Conservation (phyloP, 2,797 vertebrate genomes). For the Enoplosus armatus region DNA sequence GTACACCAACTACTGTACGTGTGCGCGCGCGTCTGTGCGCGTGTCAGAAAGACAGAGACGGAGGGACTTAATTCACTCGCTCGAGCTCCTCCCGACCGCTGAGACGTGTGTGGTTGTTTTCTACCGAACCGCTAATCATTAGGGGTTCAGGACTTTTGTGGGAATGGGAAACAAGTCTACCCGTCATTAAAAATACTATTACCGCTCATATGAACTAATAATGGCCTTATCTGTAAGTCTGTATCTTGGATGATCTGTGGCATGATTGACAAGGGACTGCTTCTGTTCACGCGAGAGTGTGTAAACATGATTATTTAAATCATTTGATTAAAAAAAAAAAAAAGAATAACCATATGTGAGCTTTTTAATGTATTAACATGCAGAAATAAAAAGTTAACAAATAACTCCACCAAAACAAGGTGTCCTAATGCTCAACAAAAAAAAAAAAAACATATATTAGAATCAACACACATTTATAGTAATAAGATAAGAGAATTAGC, state of each 20-base stretch:
- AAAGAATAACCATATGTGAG: background rate
- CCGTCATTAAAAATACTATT: background rate
- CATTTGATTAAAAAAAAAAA: background rate
- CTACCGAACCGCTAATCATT: background rate
- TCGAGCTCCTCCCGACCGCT: background rate
- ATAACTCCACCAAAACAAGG: no score
- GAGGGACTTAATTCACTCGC: background rate
- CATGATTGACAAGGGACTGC: no score
- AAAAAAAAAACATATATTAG: background rate
- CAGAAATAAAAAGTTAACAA: background rate
- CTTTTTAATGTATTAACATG: background rate
- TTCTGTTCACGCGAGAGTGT: background rate
- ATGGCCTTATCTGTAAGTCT: no score
- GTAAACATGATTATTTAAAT: no score
- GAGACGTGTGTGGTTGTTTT: background rate
- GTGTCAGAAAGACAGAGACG: background rate
- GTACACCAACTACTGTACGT: conserved; percentile 35
- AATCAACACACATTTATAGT: background rate
- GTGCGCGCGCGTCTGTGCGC: background rate
- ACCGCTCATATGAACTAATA: background rate
- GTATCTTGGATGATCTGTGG: background rate
- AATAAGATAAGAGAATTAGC: background rate
- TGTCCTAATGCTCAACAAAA: background rate
- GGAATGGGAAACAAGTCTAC: background rate
- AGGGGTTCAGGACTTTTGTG: background rate